Evolutionary conservation across 2,797 vertebrate genomes (phyloP).

Genomic region (Pseudochirops cupreus): DNA sequence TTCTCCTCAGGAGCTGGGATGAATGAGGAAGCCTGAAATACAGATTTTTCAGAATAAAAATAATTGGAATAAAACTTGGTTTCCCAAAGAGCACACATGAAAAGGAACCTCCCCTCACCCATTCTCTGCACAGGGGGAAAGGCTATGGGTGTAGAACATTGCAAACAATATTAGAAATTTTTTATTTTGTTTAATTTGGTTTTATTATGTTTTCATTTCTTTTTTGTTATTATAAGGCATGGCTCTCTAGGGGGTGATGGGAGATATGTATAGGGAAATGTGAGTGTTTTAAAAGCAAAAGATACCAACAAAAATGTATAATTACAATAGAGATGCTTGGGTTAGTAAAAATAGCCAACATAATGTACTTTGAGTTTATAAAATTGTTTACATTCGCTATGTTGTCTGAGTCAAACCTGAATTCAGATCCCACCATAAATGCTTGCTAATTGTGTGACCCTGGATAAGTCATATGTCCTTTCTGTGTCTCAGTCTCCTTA

Average conservation of each 20-base stretch:
- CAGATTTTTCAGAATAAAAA: neutral
- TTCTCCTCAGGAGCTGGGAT: neutral
- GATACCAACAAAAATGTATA: neutral
- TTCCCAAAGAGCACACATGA: neutral
- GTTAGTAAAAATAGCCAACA: neutral
- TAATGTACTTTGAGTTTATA: neutral
- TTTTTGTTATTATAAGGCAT: neutral
- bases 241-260: neutral
- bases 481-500: neutral
- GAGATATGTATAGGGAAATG: neutral
- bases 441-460: neutral
- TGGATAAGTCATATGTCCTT: neutral
- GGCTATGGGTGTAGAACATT: neutral
- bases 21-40: neutral
- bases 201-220: neutral
- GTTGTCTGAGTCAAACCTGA: neutral
- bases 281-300: neutral
- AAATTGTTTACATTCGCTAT: neutral
- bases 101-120: neutral
- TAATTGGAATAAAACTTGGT: neutral
- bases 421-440: neutral
- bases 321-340: neutral
- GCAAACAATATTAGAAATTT: neutral
- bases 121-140: rapidly evolving
- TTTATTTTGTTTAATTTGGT: neutral